Percentiles rank a stretch among this genome's conserved stretches.
phyloP scores from a whole-genome alignment of 2,888 invertebrate genomes.

The Incurvaria masculella region DNA sequence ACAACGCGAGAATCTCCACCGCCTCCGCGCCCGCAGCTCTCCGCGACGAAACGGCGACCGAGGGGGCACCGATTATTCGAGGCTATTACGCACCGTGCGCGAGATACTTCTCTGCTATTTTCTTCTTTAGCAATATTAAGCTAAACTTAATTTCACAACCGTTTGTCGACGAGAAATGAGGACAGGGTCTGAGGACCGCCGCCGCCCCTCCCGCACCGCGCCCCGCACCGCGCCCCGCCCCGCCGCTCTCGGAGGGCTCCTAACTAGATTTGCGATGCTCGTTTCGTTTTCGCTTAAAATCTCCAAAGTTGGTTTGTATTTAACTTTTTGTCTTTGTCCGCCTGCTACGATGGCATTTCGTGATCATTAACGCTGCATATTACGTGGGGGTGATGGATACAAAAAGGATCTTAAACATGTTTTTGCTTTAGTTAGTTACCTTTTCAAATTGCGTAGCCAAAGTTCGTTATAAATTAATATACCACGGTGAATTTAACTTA shows the following conservation, averaged over 20 bases:
- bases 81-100: not conserved
- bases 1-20: no score
- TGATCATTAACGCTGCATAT: no score
- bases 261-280: slow-evolving; percentile 41
- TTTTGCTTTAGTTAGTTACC: no score
- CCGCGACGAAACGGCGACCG: not conserved
- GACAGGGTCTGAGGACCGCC: not conserved
- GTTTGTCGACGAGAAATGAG: not conserved
- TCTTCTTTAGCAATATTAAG: not conserved
- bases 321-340: not conserved
- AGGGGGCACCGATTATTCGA: not conserved
- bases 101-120: not conserved
- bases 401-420: no score
- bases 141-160: not conserved
- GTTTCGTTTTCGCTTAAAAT: slow-evolving; percentile 39
- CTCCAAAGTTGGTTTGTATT: slow-evolving; percentile 21
- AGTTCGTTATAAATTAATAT: no score
- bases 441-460: no score
- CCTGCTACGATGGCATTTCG: not conserved
- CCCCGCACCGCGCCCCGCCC: no score
- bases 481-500: no score
- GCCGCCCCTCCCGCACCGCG: no score
- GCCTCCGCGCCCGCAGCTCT: not conserved
- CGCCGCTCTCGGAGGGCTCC: slow-evolving; percentile 7
- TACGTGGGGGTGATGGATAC: no score